phyloP scores from a whole-genome alignment of 2,888 invertebrate genomes.

The Ichneumon xanthorius region DNA sequence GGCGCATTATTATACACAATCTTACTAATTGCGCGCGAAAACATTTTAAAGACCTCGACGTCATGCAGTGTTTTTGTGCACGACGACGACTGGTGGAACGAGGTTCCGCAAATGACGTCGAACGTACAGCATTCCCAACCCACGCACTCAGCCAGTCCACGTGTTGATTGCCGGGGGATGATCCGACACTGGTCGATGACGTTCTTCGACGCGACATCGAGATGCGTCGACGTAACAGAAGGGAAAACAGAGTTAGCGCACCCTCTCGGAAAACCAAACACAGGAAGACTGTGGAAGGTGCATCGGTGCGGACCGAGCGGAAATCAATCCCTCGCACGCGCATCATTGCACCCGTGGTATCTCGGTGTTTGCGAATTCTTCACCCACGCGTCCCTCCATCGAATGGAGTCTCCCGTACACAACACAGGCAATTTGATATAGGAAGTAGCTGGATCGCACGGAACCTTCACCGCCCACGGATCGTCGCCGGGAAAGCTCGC shows the following conservation, averaged over 20 bases:
- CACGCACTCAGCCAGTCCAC: neutral
- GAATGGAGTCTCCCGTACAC: neutral
- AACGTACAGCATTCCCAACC: neutral
- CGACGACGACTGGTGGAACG: neutral
- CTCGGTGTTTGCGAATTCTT: conserved; percentile 12
- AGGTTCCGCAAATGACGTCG: neutral
- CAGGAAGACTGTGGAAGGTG: neutral
- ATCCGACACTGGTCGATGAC: neutral
- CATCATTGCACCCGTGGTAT: conserved; percentile 21
- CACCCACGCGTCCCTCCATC: conserved; percentile 6
- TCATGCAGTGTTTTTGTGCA: neutral
- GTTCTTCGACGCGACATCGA: neutral
- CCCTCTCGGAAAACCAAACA: neutral
- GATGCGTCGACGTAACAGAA: neutral
- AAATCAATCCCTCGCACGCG: conserved; percentile 14
- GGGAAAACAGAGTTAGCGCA: neutral
- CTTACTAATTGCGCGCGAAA: neutral
- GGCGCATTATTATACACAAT: no score
- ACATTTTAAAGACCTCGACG: neutral
- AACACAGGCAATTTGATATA: neutral
- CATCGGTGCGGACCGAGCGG: conserved; percentile 5
- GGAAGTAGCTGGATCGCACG: neutral
- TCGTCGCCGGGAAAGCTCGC: neutral
- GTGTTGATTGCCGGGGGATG: neutral
- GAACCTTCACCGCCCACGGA: neutral